phyloP scores from a whole-genome alignment of 2,888 invertebrate species.

The Druceiella hillmani region DNA sequence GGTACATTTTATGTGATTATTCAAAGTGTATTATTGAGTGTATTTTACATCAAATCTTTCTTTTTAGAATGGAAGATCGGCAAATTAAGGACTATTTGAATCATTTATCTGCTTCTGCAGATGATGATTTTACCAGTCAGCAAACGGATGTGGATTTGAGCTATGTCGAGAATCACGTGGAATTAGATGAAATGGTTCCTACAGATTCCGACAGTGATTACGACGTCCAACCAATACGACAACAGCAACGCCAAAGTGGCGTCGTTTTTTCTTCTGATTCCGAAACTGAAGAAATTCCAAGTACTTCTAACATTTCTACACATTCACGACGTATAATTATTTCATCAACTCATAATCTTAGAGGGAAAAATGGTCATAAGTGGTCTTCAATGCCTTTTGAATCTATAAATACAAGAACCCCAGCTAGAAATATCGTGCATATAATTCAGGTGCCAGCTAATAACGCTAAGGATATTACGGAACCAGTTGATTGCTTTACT shows the following conservation, averaged over 20 bases:
- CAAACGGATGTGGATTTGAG: slow-evolving; percentile 10
- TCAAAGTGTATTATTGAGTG: slow-evolving; percentile 11
- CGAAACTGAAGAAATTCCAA: slow-evolving; percentile 14
- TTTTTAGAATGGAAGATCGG: slow-evolving; percentile 11
- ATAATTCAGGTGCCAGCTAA: no score
- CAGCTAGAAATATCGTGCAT: no score
- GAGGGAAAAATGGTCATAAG: no score
- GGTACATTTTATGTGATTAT: slow-evolving; percentile 10
- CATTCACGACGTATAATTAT: slow-evolving; percentile 15
- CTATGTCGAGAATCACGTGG: slow-evolving; percentile 13
- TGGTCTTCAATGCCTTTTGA: no score
- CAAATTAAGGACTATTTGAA: slow-evolving; percentile 14
- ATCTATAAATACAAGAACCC: no score
- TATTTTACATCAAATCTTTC: slow-evolving; percentile 8
- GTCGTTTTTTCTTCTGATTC: slow-evolving; percentile 15
- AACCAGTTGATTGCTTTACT: no score
- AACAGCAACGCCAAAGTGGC: slow-evolving; percentile 10
- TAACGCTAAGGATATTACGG: no score
- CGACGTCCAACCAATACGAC: slow-evolving; percentile 12
- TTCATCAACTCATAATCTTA: slow-evolving; percentile 12
- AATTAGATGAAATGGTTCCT: slow-evolving; percentile 12
- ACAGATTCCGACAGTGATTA: slow-evolving; percentile 15
- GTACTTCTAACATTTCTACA: slow-evolving; percentile 12
- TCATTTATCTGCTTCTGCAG: slow-evolving; percentile 14
- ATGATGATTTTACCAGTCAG: slow-evolving; percentile 12